These are phyloP conservation scores for Melanotaenia pygmaea DNA, from an alignment of 2,797 vertebrate genomes.

Conservation along the genomic window DNA sequence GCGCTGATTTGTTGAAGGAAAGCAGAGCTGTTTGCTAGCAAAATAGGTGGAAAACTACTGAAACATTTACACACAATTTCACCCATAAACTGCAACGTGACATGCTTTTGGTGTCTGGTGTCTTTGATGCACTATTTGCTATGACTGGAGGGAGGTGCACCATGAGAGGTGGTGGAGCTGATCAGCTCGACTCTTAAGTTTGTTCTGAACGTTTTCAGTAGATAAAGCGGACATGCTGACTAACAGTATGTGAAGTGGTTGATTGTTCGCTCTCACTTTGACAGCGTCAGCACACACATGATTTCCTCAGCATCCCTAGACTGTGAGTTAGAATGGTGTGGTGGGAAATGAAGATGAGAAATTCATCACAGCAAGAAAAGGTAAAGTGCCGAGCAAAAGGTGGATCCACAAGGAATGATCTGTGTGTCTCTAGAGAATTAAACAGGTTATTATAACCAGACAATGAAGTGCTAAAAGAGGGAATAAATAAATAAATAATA, in stretches of 20 bases:
- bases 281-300: background rate
- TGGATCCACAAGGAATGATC: constrained; percentile 1
- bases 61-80: background rate
- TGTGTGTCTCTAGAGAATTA: constrained; percentile 1
- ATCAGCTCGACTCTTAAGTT: constrained; percentile 21
- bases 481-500: background rate
- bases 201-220: background rate
- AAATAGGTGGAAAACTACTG: background rate
- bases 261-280: background rate
- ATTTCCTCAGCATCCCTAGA: background rate
- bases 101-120: constrained; percentile 28
- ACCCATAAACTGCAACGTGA: constrained; percentile 1
- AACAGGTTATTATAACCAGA: constrained; percentile 3
- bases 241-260: background rate
- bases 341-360: constrained; percentile 6
- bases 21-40: background rate
- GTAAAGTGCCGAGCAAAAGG: constrained; percentile 35
- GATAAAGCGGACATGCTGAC: background rate
- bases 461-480: constrained; percentile 13
- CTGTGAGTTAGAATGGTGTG: constrained; percentile 11
- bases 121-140: background rate
- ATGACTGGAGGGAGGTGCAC: constrained; percentile 3
- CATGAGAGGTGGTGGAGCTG: background rate
- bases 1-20: background rate
- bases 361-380: constrained; percentile 24